phyloP scores from a whole-genome alignment of 2,113 vertebrate genomes.

The Tachysurus vachellii region DNA sequence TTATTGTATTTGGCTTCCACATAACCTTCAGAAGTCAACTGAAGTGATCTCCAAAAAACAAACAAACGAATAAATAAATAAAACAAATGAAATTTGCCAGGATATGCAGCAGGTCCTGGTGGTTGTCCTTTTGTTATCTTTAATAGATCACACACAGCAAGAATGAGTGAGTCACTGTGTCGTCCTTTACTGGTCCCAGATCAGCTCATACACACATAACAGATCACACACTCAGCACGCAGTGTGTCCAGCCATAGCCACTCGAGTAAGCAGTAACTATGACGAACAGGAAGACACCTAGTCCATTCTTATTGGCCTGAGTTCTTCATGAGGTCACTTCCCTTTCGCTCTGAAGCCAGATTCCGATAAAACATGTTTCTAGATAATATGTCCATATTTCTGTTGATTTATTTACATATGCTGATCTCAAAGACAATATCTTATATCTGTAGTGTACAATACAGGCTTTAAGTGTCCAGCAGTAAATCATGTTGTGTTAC shows the following conservation, averaged over 20 bases:
- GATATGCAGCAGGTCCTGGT: slow-evolving; percentile 36
- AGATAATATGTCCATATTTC: slow-evolving; percentile 12
- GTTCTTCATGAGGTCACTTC: slow-evolving; percentile 46
- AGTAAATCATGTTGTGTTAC: slow-evolving; percentile 8
- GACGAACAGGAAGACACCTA: slow-evolving; percentile 69
- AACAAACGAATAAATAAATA: slow-evolving; percentile 26
- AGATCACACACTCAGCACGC: slow-evolving; percentile 50
- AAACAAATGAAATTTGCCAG: neutral
- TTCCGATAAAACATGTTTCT: neutral
- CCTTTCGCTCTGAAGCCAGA: slow-evolving; percentile 7
- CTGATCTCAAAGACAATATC: neutral
- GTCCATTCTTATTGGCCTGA: slow-evolving; percentile 69
- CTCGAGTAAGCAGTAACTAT: slow-evolving; percentile 41
- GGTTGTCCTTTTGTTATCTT: slow-evolving; percentile 35
- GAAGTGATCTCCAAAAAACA: slow-evolving; percentile 55
- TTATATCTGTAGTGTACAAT: slow-evolving; percentile 17
- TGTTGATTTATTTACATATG: slow-evolving; percentile 40
- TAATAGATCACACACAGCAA: slow-evolving; percentile 63
- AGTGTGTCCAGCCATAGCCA: slow-evolving; percentile 33
- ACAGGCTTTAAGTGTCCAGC: slow-evolving; percentile 36
- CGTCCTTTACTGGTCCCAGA: slow-evolving; percentile 17
- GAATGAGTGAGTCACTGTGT: slow-evolving; percentile 38
- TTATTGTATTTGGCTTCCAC: slow-evolving; percentile 60
- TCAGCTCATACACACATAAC: slow-evolving; percentile 2
- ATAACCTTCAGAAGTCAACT: slow-evolving; percentile 67